Evolutionary conservation across 2,888 invertebrate species (phyloP).

Genomic region (Keiferia lycopersicella): DNA sequence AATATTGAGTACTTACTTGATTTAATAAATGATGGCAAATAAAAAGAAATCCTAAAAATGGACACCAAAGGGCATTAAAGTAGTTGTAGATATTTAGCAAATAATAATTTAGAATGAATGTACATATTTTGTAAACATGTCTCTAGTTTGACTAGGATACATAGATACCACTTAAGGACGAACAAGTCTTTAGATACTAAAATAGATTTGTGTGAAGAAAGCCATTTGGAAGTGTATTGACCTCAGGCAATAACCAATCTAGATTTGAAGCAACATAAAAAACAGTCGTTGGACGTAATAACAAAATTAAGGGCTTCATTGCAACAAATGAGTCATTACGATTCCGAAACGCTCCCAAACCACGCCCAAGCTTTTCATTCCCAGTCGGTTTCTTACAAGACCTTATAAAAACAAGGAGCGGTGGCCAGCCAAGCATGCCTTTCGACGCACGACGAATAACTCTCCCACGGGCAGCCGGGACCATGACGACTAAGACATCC

Average conservation of each 20-base stretch:
- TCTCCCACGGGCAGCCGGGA: conserved; percentile 53
- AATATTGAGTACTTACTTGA: too few species aligned
- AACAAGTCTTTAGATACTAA: neutral
- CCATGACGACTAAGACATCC: conserved; percentile 6
- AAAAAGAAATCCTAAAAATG: too few species aligned
- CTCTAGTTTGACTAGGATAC: neutral
- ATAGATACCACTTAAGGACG: neutral
- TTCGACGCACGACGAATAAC: conserved; percentile 41
- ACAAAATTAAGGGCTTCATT: conserved; percentile 6
- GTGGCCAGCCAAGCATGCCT: conserved; percentile 44
- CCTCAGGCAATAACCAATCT: neutral
- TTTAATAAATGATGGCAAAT: too few species aligned
- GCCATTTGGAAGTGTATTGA: conserved; percentile 12
- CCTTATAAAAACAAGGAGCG: conserved; percentile 38
- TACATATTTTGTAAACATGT: too few species aligned
- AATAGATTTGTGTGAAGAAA: neutral
- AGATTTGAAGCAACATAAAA: neutral
- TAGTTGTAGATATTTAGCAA: too few species aligned
- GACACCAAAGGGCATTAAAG: too few species aligned
- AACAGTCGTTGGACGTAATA: neutral
- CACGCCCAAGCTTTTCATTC: conserved; percentile 17
- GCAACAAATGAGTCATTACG: conserved; percentile 10
- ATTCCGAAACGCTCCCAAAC: neutral
- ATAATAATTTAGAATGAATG: too few species aligned
- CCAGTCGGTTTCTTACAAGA: conserved; percentile 12